phyloP scores from a whole-genome alignment of 2,888 invertebrate genomes.

The Polymixis lichenea region DNA sequence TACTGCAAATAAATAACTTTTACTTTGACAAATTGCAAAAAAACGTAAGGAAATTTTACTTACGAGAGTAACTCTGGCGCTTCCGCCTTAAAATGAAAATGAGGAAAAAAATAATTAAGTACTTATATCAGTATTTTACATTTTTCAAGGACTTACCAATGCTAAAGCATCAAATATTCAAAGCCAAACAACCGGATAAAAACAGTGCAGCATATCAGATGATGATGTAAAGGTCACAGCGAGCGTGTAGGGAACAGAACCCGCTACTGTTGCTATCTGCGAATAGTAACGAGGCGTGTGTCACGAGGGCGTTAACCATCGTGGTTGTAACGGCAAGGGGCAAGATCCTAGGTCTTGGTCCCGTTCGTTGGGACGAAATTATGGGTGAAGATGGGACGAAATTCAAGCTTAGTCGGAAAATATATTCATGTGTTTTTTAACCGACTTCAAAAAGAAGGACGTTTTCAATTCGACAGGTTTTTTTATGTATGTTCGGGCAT shows the following conservation, averaged over 20 bases:
- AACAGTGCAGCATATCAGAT: slow-evolving; percentile 64
- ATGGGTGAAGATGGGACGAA: slow-evolving; percentile 31
- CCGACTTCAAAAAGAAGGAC: no score
- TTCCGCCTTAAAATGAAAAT: no score
- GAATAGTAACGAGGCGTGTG: slow-evolving; percentile 69
- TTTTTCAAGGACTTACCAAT: neutral
- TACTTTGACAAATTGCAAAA: no score
- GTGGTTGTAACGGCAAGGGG: slow-evolving; percentile 61
- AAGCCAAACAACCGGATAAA: slow-evolving; percentile 42
- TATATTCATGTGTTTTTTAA: no score
- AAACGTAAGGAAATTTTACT: no score
- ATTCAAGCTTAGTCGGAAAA: neutral
- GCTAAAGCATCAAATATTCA: slow-evolving; percentile 21
- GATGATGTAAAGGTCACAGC: slow-evolving; percentile 70
- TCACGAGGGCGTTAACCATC: slow-evolving; percentile 68
- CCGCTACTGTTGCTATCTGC: slow-evolving; percentile 67
- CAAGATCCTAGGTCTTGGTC: slow-evolving; percentile 46
- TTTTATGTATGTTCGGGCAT: no score
- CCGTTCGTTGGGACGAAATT: slow-evolving; percentile 52
- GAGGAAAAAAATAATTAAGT: no score
- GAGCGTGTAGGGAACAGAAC: slow-evolving; percentile 67
- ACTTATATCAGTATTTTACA: neutral
- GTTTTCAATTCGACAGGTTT: no score
- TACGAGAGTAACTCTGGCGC: no score
- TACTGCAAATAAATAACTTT: no score